These are phyloP conservation scores for Taenioides sp. DNA, from an alignment of 2,797 vertebrate species.

Conservation along the genomic window DNA sequence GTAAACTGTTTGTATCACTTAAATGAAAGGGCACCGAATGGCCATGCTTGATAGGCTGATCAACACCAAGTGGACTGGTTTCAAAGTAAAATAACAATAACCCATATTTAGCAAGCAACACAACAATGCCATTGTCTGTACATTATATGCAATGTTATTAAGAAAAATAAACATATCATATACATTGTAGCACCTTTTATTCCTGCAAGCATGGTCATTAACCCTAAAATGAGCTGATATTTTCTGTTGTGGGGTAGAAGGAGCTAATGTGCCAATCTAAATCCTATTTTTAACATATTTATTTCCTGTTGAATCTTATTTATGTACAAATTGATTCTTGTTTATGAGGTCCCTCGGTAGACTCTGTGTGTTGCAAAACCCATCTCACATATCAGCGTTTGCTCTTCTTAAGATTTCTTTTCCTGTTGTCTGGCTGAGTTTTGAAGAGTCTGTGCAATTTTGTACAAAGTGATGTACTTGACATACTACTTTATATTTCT, in stretches of 20 bases:
- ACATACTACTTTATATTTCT: slow-evolving; percentile 86
- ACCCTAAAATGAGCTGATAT: slow-evolving; percentile 18
- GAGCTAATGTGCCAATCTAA: slow-evolving; percentile 78
- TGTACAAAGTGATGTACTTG: slow-evolving; percentile 83
- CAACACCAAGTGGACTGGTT: not conserved
- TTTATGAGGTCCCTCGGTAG: slow-evolving; percentile 48
- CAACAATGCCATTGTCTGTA: slow-evolving; percentile 7
- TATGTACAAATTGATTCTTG: slow-evolving; percentile 61
- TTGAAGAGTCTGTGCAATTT: slow-evolving; percentile 82
- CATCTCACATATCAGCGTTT: slow-evolving; percentile 64
- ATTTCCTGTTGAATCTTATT: slow-evolving; percentile 72
- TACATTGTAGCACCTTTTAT: slow-evolving; percentile 10
- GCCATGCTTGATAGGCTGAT: slow-evolving; percentile 53
- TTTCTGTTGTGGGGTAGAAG: slow-evolving; percentile 35
- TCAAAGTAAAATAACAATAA: not conserved
- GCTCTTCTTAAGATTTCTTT: slow-evolving; percentile 59
- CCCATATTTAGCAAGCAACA: not conserved
- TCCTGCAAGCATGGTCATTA: slow-evolving; percentile 50
- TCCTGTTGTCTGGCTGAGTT: slow-evolving; percentile 74
- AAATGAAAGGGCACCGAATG: slow-evolving; percentile 26
- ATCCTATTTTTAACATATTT: slow-evolving; percentile 76
- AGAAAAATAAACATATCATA: slow-evolving; percentile 45
- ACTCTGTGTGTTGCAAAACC: slow-evolving; percentile 40
- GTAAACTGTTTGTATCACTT: slow-evolving; percentile 28
- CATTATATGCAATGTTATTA: slow-evolving; percentile 21